Evolutionary conservation across 2,113 vertebrate species (phyloP).

Genomic region (Arvicanthis niloticus): DNA sequence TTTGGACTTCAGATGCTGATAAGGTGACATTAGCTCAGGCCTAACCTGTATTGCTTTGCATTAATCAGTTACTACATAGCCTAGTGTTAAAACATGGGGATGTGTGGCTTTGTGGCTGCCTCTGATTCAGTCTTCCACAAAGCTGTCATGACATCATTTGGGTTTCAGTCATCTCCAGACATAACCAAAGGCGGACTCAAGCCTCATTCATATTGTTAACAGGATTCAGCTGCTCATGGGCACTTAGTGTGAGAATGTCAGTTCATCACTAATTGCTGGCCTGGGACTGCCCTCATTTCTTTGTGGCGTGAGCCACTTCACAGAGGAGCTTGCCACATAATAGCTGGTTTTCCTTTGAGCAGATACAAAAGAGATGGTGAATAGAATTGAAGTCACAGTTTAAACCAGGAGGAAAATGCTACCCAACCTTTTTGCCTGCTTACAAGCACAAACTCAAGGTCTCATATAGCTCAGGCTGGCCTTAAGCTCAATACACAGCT

Average conservation of each 20-base stretch:
- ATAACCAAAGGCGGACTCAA: background rate
- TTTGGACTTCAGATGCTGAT: slow-evolving; percentile 34
- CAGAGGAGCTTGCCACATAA: background rate
- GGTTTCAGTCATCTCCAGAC: background rate
- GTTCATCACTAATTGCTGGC: background rate
- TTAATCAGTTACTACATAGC: slow-evolving; percentile 9
- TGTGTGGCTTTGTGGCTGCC: background rate
- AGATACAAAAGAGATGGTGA: background rate
- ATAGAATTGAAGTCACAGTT: background rate
- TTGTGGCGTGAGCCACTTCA: background rate
- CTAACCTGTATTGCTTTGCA: background rate
- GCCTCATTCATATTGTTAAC: background rate
- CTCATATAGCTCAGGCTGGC: background rate
- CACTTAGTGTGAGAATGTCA: background rate
- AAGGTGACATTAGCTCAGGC: background rate
- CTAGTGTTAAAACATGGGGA: slow-evolving; percentile 37
- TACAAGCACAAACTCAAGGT: background rate
- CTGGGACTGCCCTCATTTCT: background rate
- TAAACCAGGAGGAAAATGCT: background rate
- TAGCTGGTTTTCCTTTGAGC: slow-evolving; percentile 2
- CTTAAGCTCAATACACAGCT: background rate
- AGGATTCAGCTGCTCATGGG: background rate
- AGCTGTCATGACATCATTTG: background rate
- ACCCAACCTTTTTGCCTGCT: background rate
- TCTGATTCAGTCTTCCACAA: background rate